Evolutionary conservation across 2,113 vertebrate species (phyloP), one percentile per base, ranked within the genome.

Genomic region (Phrynosoma platyrhinos): DNA sequence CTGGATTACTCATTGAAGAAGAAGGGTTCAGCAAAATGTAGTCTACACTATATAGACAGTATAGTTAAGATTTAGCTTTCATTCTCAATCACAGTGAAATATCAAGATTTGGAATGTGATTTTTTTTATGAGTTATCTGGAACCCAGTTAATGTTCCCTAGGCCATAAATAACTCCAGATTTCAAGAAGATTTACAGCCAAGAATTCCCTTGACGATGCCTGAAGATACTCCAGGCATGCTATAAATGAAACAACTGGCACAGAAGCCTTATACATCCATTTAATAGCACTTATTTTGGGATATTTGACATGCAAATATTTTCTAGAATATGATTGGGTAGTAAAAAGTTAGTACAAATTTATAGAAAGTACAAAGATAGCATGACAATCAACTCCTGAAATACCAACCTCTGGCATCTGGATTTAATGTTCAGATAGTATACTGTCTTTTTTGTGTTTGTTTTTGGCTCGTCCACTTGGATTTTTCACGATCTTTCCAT

Each of bases 371-470:
- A 68, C 83, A 78, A 83, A 92, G 91, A 91, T 69, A 92, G 52
- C 79, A 55, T 1, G 32, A 9, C 66, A 66, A 69, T 18, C 58
- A 25, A n/a, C 42, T 83, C 76, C 79, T 93, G 92, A 86, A 91
- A 91, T 82, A 82, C 55, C 36, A 69, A 72, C 40, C 89, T 91
- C 87, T 85, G 88, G 87, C 88, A 68, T 79, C 90, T 92, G 92
- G 80, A 36, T 77, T 90, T 84, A 21, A 69, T 3, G 77, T 83
- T 89, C 62, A n/a, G 30, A 87, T 82, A 89, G 83, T 69, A 0
- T 7, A 62, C 36, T 71, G 91, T 69, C 27, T 87, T 90, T 90
- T 83, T 71, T 81, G 47, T 23, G 85, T 84, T 90, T 86, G 52
- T 83, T 88, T 79, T 84, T 87, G 85, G 0, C 40, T 92, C 91